These are phyloP conservation scores for Erebia aethiops DNA, from an alignment of 2,888 invertebrate genomes.

Conservation along the genomic window DNA sequence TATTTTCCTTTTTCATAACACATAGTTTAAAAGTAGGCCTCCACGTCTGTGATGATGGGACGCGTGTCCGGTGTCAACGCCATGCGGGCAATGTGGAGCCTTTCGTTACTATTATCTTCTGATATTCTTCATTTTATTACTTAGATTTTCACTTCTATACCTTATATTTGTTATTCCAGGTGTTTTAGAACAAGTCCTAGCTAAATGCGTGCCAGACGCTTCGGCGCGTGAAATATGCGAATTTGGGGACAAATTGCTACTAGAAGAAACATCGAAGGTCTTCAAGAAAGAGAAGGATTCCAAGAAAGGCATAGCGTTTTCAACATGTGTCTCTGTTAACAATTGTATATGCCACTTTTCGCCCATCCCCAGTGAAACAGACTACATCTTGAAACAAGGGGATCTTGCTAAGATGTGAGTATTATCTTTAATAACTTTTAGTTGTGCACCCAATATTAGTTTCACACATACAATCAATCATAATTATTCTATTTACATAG, in stretches of 20 bases:
- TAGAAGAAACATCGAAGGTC: slow-evolving; percentile 96
- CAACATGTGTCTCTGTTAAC: slow-evolving; percentile 98
- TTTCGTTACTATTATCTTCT: slow-evolving; percentile 38
- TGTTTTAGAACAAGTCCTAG: slow-evolving; percentile 93
- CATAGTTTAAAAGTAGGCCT: slow-evolving; percentile 4
- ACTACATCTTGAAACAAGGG: slow-evolving; percentile 92
- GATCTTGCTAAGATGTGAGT: slow-evolving; percentile 98
- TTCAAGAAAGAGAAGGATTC: slow-evolving; percentile 99
- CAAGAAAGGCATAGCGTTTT: slow-evolving; percentile 99
- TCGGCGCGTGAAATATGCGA: slow-evolving; percentile 96
- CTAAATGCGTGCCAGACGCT: slow-evolving; percentile 93
- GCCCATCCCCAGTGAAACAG: slow-evolving; percentile 96
- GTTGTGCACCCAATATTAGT: neutral
- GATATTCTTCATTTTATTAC: neutral
- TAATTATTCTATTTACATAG: too few relatives aligned
- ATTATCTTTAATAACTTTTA: neutral
- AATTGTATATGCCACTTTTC: slow-evolving; percentile 99
- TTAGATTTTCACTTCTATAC: neutral
- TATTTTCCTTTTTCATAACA: neutral
- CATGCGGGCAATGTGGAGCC: slow-evolving; percentile 70
- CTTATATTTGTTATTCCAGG: slow-evolving; percentile 83
- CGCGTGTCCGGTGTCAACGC: slow-evolving; percentile 81
- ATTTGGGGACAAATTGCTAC: slow-evolving; percentile 92
- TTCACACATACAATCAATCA: neutral
- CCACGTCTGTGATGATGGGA: slow-evolving; percentile 51